Conservation (phyloP, 2,797 vertebrate genomes). For the Cynopterus sphinx region DNA sequence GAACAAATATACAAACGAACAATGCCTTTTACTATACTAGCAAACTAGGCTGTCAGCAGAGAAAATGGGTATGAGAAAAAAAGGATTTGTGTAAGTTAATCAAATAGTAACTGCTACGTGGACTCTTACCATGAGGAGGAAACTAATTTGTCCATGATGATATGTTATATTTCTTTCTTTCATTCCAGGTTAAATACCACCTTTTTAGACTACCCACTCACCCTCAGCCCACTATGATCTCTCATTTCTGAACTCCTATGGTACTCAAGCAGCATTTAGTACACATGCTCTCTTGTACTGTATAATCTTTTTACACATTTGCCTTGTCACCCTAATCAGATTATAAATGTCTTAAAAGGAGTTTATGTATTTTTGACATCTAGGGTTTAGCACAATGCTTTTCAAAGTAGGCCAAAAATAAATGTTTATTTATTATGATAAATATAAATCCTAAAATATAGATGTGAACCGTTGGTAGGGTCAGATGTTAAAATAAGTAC, state of each 20-base stretch:
- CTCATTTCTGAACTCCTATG: not conserved
- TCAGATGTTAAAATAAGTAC: slow-evolving; percentile 27
- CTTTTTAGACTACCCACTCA: not conserved
- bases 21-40: not conserved
- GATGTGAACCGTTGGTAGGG: not conserved
- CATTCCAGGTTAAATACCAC: not conserved
- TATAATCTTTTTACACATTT: not conserved
- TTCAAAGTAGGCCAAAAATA: not conserved
- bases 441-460: slow-evolving; percentile 42
- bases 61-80: not conserved
- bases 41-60: not conserved
- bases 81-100: not conserved
- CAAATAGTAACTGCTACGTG: slow-evolving; percentile 40
- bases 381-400: not conserved
- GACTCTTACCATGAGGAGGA: slow-evolving; percentile 12
- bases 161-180: slow-evolving; percentile 46
- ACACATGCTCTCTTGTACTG: not conserved
- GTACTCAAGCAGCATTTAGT: not conserved
- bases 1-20: not conserved
- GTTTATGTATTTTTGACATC: slow-evolving; percentile 22
- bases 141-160: slow-evolving; percentile 4
- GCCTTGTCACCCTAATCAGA: slow-evolving; percentile 7
- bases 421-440: slow-evolving; percentile 48
- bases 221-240: not conserved
- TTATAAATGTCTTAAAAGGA: not conserved